Conservation (phyloP, 2,113 vertebrate species). For the Helogale parvula region DNA sequence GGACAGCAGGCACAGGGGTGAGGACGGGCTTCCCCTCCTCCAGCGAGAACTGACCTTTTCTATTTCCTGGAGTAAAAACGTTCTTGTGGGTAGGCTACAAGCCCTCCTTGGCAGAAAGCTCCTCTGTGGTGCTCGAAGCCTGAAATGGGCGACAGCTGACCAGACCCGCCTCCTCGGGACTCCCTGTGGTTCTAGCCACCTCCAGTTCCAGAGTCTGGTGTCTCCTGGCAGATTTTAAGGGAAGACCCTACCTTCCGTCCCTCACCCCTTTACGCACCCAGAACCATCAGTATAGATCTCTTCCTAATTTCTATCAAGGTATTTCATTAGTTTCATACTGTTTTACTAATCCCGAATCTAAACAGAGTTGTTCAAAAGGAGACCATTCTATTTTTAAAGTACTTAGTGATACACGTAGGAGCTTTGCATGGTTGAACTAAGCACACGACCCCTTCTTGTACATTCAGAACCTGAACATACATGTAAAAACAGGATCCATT, state of each 20-base stretch:
- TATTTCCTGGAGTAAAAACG: slow-evolving; percentile 76
- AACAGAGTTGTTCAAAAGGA: slow-evolving; percentile 59
- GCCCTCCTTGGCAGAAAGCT: background rate
- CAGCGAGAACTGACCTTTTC: slow-evolving; percentile 67
- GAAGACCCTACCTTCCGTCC: background rate
- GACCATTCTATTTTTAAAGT: slow-evolving; percentile 81
- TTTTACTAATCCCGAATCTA: slow-evolving; percentile 76
- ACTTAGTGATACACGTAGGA: slow-evolving; percentile 68
- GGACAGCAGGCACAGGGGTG: slow-evolving; percentile 68
- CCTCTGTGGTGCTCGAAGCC: slow-evolving; percentile 5
- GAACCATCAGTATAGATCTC: slow-evolving; percentile 15
- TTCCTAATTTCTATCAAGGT: slow-evolving; percentile 48
- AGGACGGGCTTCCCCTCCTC: slow-evolving; percentile 44
- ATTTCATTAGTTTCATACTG: slow-evolving; percentile 75
- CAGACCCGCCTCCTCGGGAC: background rate
- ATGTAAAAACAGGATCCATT: slow-evolving; percentile 79
- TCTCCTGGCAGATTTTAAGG: slow-evolving; percentile 28
- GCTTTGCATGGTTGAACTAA: slow-evolving; percentile 86
- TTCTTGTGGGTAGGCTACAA: slow-evolving; percentile 71
- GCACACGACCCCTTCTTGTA: slow-evolving; percentile 81
- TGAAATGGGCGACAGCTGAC: background rate
- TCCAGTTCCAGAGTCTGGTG: background rate
- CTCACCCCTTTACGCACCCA: background rate
- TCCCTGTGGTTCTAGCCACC: rapidly evolving
- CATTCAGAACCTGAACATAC: slow-evolving; percentile 80